Evolutionary conservation across 2,113 vertebrate species (phyloP).

Genomic region (Patagioenas fasciata): DNA sequence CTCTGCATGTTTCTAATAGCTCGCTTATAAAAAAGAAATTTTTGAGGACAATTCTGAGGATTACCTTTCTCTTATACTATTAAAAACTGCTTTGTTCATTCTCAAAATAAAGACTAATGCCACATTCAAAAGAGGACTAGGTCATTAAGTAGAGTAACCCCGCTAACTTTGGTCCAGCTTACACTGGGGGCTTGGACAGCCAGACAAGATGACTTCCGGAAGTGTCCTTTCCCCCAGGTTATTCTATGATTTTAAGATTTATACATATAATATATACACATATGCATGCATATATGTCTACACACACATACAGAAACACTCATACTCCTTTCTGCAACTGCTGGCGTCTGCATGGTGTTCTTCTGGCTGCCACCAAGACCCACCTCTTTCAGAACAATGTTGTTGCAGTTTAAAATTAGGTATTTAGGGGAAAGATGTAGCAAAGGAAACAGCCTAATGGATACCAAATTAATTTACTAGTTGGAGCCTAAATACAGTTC

Average conservation of each 20-base stretch:
- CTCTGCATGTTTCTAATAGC: neutral
- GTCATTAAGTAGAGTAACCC: neutral
- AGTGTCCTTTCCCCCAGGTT: neutral
- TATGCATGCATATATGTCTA: accelerated
- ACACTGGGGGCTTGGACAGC: neutral
- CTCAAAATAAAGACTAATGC: neutral
- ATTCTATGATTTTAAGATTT: neutral
- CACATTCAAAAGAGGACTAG: neutral
- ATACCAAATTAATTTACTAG: neutral
- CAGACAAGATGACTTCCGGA: neutral
- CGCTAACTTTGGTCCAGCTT: neutral
- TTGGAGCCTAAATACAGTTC: neutral
- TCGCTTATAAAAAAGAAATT: neutral
- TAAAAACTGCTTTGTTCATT: neutral
- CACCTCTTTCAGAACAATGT: accelerated
- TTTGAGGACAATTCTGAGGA: neutral
- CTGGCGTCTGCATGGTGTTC: neutral
- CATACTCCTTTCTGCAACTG: neutral
- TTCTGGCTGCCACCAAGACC: neutral
- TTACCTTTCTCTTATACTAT: neutral
- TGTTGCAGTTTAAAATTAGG: neutral
- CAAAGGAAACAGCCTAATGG: neutral
- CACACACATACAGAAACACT: neutral
- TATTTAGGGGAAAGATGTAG: neutral
- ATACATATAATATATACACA: neutral